phyloP scores from a whole-genome alignment of 2,113 vertebrate genomes.

The Sylvia atricapilla region DNA sequence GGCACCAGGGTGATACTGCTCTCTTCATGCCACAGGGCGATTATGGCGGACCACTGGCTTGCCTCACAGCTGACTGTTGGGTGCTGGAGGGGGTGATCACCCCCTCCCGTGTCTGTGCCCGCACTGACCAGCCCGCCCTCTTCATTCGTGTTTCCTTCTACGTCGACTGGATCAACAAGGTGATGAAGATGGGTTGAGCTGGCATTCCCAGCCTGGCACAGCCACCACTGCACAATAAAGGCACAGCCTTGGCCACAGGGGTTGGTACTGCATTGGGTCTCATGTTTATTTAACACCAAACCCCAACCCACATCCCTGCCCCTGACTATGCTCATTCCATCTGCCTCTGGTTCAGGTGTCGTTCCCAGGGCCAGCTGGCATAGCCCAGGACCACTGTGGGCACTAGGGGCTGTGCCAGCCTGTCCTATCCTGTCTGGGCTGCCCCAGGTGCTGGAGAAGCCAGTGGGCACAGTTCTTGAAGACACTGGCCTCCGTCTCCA shows the following conservation, averaged over 20 bases:
- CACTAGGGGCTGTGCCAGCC: not conserved
- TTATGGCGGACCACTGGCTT: conserved; percentile 92
- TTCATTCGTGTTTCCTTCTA: conserved; percentile 91
- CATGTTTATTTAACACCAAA: not conserved
- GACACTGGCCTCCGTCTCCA: conserved; percentile 73
- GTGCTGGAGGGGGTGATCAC: conserved; percentile 94
- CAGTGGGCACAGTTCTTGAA: conserved; percentile 78
- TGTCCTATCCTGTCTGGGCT: rapidly evolving
- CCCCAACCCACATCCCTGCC: not conserved
- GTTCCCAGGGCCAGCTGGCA: not conserved
- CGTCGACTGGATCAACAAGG: conserved; percentile 96
- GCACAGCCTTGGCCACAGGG: rapidly evolving
- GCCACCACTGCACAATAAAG: not conserved
- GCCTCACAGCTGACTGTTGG: conserved; percentile 92
- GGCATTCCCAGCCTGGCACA: not conserved
- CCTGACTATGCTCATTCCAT: rapidly evolving
- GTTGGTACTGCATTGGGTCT: not conserved
- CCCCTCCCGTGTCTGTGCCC: conserved; percentile 89
- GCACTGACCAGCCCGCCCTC: conserved; percentile 84
- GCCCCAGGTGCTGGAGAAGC: conserved; percentile 73
- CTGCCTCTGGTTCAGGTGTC: not conserved
- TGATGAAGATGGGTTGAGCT: conserved; percentile 83
- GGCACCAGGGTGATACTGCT: rapidly evolving
- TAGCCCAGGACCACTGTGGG: rapidly evolving
- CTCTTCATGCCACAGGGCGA: conserved; percentile 78